Conservation (phyloP, 2,888 invertebrate species). For the Drosophila trichaetosa region DNA sequence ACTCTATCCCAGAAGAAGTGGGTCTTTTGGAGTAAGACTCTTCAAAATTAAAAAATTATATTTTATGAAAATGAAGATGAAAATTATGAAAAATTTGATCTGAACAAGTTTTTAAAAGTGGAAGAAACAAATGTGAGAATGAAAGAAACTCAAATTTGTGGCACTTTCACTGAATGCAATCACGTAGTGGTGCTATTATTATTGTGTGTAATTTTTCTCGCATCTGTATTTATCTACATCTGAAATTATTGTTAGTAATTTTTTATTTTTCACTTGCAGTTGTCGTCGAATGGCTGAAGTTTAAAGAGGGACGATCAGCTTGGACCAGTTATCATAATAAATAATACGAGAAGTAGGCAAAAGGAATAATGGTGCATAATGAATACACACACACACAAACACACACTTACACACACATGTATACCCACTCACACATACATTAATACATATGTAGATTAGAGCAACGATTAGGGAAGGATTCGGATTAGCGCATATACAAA, state of each 20-base stretch:
- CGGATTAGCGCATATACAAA: slow-evolving; percentile 14
- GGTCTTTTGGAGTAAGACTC: background rate
- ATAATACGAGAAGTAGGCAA: slow-evolving; percentile 66
- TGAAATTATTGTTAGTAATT: background rate
- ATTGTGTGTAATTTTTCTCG: background rate
- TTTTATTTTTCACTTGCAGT: background rate
- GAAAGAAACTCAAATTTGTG: no score
- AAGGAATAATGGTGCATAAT: slow-evolving; percentile 76
- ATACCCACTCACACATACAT: slow-evolving; percentile 21
- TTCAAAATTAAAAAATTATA: no score
- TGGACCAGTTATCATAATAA: slow-evolving; percentile 80
- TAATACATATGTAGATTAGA: slow-evolving; percentile 47
- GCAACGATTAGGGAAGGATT: slow-evolving; percentile 34
- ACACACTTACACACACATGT: slow-evolving; percentile 28
- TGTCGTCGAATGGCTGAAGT: slow-evolving; percentile 45
- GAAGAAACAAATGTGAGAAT: background rate
- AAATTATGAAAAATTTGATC: no score
- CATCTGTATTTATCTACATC: background rate
- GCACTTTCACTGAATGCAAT: no score
- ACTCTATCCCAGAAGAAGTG: background rate
- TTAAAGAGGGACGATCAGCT: slow-evolving; percentile 49
- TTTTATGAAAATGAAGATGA: no score
- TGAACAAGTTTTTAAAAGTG: no score
- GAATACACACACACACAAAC: slow-evolving; percentile 30
- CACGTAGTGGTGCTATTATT: background rate